Conservation (phyloP, 2,888 invertebrate species). For the Sthenelais limicola region DNA sequence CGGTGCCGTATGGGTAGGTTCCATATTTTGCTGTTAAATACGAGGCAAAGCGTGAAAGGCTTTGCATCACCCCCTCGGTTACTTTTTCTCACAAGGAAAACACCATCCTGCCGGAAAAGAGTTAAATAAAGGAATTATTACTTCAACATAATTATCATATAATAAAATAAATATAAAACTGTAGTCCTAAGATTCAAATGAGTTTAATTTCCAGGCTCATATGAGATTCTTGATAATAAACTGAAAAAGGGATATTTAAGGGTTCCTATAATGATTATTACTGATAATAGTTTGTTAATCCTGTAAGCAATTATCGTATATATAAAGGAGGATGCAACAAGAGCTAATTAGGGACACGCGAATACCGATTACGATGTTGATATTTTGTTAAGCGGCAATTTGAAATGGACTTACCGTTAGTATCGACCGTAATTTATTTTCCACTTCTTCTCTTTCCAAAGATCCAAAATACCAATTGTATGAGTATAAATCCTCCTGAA, state of each 20-base stretch:
- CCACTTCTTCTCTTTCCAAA: background rate
- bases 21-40: constrained; percentile 19
- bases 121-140: too few relatives aligned
- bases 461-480: constrained; percentile 17
- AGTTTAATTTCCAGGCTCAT: too few relatives aligned
- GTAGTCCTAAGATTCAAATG: too few relatives aligned
- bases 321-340: background rate
- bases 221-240: too few relatives aligned
- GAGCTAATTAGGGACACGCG: background rate
- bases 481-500: constrained; percentile 17
- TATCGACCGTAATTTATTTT: background rate
- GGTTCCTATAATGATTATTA: too few relatives aligned
- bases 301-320: too few relatives aligned
- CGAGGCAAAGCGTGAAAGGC: background rate
- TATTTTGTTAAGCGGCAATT: background rate
- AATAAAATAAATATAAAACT: too few relatives aligned
- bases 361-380: background rate
- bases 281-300: too few relatives aligned
- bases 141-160: too few relatives aligned
- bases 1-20: constrained; percentile 13
- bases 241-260: too few relatives aligned
- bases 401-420: background rate
- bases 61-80: background rate
- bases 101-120: constrained; percentile 6
- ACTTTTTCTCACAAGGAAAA: constrained; percentile 11